Base-by-base conservation (phyloP, 2,888 invertebrate species). In the Crepidodera aurea region DNA sequence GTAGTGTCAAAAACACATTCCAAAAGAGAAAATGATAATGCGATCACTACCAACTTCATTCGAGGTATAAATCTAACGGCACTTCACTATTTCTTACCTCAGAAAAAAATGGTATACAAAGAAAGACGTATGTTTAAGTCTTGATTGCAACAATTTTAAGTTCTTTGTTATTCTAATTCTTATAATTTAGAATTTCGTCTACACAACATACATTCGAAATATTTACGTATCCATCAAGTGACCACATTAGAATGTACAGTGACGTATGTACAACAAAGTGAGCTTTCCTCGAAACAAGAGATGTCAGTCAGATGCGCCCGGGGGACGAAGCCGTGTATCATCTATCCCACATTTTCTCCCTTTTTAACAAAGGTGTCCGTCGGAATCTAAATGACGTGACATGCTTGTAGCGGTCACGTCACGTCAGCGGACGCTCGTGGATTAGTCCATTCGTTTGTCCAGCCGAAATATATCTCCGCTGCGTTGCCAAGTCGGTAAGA, bases 391-490 rank as follows among this genome's bases (percentile, higher is more conserved):
- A 69, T 67, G 74, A 76, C 75, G 72, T 77, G 77, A 76, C 75
- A 70, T 75, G 76, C 72, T 69, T 70, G 73, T 72, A 74, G 77
- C 76, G 77, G 77, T 75, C 75, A 75, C 73, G 77, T 78, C 78
- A 77, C 71, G 77, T 78, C 76, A 73, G 74, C 76, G 76, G 71
- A 51, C 69, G 71, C 75, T 71, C 68, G 70, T 69, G 77, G 78
- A 78, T 79, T 66, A 59, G 53, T 54, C 39, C 34, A 32, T 59
- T 39, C 25, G 55, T 53, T 10, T 40, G 16, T 16, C 40, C 18
- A 15, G 15, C 37, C 15, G 37, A 37, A 40, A 40, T 18, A 7
- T 16, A 40, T 18, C 5, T 8, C 18, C 5, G 8, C 40, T 16
- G 7, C 16, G 40, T 40, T 40, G 40, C 10, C 40, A 18, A 18